Evolutionary conservation across 2,113 vertebrate species (phyloP), one percentile per base, ranked within the genome.

Genomic region (Daubentonia madagascariensis): DNA sequence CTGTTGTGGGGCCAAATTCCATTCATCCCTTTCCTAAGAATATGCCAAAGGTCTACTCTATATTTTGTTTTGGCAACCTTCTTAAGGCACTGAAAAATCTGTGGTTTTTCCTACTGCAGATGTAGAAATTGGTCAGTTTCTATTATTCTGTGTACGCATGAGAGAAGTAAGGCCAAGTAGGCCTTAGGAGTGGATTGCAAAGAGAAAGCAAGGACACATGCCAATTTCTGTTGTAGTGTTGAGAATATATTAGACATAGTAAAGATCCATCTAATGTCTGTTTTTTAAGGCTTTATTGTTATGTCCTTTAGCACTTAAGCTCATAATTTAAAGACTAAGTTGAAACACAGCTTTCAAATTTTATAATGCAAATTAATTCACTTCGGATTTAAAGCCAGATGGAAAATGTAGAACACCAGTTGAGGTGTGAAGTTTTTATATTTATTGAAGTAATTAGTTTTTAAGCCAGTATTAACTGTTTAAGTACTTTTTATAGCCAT

Each of bases 381-480:
- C 78, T 98, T 98, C 97, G 94, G 59, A 98, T 97, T 97, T 96
- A 75, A 94, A 96, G 94, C 96, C 14, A 97, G 52, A 97, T 98
- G 95, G 97, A 93, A 95, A 80, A 95, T 88, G 95, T 67, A 83
- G 97, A 98, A 89, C 94, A 88, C 96, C 98, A 98, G 25, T 98
- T 96, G 96, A 98, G 97, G 97, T 98, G 97, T 98, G 95, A 96
- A 94, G 86, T 98, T 98, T 96, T 30, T 89, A 96, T 61, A 83
- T 95, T 98, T 93, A 85, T 83, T 98, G 45, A 95, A 97, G 45
- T 97, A 96, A 97, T 98, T 98, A 90, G 94, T 86, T 96, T 97
- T 96, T 37, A 93, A 96, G 80, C 85, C 91, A 81, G 32, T 9
- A 37, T 95, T 96, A 75, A 91, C 50, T 96, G 57, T 63, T 95